phyloP scores from a whole-genome alignment of 1,140 invertebrate genomes.

The Brachionus paranguensis region DNA sequence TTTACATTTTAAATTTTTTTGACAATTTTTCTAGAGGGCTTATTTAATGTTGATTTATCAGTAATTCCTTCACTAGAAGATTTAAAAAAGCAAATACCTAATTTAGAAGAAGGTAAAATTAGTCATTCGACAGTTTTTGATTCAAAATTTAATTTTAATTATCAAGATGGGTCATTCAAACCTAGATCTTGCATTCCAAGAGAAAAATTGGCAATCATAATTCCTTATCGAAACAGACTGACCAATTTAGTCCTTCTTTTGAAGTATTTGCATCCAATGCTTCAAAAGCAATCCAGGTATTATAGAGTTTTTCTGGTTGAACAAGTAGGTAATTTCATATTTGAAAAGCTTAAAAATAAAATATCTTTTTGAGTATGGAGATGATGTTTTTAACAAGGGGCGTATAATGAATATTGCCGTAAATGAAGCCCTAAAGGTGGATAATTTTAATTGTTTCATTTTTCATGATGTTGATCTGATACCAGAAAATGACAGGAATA shows the following conservation, averaged over 20 bases:
- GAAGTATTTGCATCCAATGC: conserved; percentile 49
- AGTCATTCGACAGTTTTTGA: background rate
- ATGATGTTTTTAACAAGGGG: conserved; percentile 71
- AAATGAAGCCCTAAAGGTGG: conserved; percentile 32
- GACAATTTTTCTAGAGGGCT: background rate
- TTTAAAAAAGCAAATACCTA: background rate
- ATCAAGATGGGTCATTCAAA: conserved; percentile 65
- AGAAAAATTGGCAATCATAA: conserved; percentile 59
- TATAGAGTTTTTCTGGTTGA: conserved; percentile 52
- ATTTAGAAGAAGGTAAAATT: background rate
- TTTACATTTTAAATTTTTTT: too few species aligned
- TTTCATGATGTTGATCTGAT: conserved; percentile 53
- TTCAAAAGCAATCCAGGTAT: conserved; percentile 47
- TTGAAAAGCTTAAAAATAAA: background rate
- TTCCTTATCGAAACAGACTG: conserved; percentile 54
- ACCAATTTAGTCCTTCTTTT: conserved; percentile 52
- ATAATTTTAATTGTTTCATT: conserved; percentile 46
- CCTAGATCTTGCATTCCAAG: conserved; percentile 68
- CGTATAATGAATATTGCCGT: conserved; percentile 77
- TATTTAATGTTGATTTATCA: conserved; percentile 15
- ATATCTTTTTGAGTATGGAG: background rate
- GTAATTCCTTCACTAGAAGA: background rate
- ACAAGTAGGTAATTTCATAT: conserved; percentile 44
- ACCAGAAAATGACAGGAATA: conserved; percentile 50
- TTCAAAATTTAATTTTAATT: background rate